Base-by-base conservation (phyloP, 2,888 invertebrate genomes). In the Cylindroiulus punctatus region DNA sequence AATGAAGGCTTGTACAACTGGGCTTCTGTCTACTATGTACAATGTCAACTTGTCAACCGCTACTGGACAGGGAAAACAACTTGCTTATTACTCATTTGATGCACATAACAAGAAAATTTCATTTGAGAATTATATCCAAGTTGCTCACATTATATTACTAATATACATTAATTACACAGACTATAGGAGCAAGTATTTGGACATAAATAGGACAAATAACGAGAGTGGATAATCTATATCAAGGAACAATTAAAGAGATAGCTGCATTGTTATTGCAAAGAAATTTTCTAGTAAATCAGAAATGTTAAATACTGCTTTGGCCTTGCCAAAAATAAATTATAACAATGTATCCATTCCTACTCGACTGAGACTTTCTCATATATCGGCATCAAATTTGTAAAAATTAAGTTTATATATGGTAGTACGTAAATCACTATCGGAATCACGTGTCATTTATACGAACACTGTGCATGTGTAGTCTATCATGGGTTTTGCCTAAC, bases 1-100 rank as follows among this genome's bases (percentile, higher is more conserved):
- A 52, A 65, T 26, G 65, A 65, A 65, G 65, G n/a, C 65, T n/a
- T 65, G 65, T 26, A 26, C 65, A 65, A 65, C 65, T 65, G 22
- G 22, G 26, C 22, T 22, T 26, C 26, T 65, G 57, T 65, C 65
- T 65, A 65, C n/a, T 26, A 65, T 65, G 65, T 26, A 65, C 22
- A 65, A 26, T 10, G 2, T 22, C 26, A 26, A 26, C 26, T 52
- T 44, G 12, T 8, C 65, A 65, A 65, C 12, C 44, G 1, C 8
- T 44, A 14, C 10, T 65, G n/a, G n/a, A 57, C 19, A 57, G 19
- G 5, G n/a, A 36, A 57, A n/a, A 7, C n/a, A n/a, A 57, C 36
- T 36, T 36, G 36, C 7, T 36, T n/a, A n/a, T 57, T 57, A 57
- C 19, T 26, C 65, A 26, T 65, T 65, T 65, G 65, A 65, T 65